Evolutionary conservation across 2,113 vertebrate genomes (phyloP).

Genomic region (Clinocottus analis): DNA sequence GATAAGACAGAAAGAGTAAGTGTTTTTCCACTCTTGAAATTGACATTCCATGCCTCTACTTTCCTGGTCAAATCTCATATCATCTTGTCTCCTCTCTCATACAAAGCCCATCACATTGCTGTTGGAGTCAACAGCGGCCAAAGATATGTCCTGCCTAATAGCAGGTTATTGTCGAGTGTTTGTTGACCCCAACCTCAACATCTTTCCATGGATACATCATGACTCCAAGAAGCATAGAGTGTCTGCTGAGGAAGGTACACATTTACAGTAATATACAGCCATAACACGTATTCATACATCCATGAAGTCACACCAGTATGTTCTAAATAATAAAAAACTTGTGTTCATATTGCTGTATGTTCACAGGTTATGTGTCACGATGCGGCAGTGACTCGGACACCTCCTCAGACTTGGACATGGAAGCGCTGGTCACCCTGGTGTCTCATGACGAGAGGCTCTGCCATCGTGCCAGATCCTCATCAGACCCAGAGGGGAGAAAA

Average conservation of each 20-base stretch:
- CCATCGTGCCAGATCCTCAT: constrained; percentile 60
- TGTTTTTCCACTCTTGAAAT: constrained; percentile 6
- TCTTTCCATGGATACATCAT: constrained; percentile 88
- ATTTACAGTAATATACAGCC: background rate
- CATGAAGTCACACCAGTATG: background rate
- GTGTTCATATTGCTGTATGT: constrained; percentile 19
- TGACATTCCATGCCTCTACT: background rate
- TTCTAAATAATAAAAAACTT: background rate
- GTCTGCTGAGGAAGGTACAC: constrained; percentile 93
- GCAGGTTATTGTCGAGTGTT: constrained; percentile 91
- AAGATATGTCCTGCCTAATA: constrained; percentile 93
- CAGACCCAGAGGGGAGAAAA: constrained; percentile 63
- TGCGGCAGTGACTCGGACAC: constrained; percentile 93
- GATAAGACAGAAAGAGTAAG: background rate
- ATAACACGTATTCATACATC: background rate
- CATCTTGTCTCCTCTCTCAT: constrained; percentile 26
- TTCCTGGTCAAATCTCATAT: constrained; percentile 12
- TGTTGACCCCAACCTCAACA: constrained; percentile 84
- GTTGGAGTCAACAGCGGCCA: constrained; percentile 91
- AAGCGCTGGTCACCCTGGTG: constrained; percentile 64
- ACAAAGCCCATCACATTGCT: constrained; percentile 91
- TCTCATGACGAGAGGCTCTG: constrained; percentile 48
- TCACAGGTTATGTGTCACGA: constrained; percentile 92
- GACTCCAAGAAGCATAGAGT: constrained; percentile 85
- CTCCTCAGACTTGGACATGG: constrained; percentile 88